Evolutionary conservation across 2,797 vertebrate genomes (phyloP).

Genomic region (Thunnus albacares): DNA sequence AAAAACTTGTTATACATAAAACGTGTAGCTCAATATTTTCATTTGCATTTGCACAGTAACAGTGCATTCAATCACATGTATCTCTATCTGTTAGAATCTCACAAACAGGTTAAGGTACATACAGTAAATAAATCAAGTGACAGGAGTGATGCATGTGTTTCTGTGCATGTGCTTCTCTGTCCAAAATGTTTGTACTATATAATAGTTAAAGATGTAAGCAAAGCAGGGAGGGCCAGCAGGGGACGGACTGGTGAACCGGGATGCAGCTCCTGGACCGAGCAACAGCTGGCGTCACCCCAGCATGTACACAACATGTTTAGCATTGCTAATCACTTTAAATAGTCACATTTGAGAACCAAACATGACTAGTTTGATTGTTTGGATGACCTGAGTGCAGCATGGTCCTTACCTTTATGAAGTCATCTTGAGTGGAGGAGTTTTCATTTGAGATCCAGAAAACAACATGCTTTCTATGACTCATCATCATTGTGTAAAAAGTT

Average conservation of each 20-base stretch:
- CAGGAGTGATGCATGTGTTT: background rate
- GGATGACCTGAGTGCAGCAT: background rate
- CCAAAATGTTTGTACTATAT: background rate
- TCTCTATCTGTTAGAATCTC: background rate
- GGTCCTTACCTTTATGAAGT: slow-evolving; percentile 19
- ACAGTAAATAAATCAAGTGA: too few relatives aligned
- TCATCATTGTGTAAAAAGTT: background rate
- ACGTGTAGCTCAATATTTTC: background rate
- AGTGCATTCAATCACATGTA: background rate
- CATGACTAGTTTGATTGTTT: background rate
- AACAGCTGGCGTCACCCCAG: slow-evolving; percentile 42
- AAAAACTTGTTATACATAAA: too few relatives aligned
- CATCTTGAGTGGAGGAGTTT: background rate
- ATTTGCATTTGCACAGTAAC: background rate
- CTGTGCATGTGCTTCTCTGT: background rate
- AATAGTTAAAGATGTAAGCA: background rate
- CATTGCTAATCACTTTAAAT: slow-evolving; percentile 47
- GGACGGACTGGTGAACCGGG: background rate
- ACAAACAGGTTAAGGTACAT: background rate
- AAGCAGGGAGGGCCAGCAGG: slow-evolving; percentile 6
- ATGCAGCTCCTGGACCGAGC: slow-evolving; percentile 13
- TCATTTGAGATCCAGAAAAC: too few relatives aligned
- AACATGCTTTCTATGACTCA: too few relatives aligned
- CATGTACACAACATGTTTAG: slow-evolving; percentile 42
- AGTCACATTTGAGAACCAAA: slow-evolving; percentile 20